Percentiles rank a stretch among this genome's conserved stretches.
Conservation (phyloP, 2,113 vertebrate species). For the Hypanus sabinus region DNA sequence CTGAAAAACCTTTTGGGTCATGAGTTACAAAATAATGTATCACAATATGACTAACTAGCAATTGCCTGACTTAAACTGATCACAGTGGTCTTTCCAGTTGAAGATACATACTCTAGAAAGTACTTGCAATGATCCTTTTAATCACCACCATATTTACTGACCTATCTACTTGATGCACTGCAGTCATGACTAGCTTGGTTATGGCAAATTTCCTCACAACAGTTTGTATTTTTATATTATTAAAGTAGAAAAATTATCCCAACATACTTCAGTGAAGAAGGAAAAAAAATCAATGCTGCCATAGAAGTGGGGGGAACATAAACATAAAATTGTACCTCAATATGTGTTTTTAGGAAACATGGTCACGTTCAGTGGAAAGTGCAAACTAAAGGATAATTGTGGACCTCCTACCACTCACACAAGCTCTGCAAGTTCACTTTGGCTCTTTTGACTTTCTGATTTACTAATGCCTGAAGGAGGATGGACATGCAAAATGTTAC, state of each 20-base stretch:
- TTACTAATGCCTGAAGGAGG: too few species aligned
- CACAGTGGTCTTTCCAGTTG: background rate
- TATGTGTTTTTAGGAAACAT: too few species aligned
- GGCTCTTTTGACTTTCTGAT: too few species aligned
- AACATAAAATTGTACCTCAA: too few species aligned
- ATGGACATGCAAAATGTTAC: too few species aligned
- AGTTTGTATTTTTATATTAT: background rate
- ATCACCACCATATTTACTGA: background rate
- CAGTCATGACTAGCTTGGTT: background rate
- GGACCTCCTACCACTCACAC: too few species aligned
- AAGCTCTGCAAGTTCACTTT: too few species aligned
- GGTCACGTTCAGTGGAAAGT: too few species aligned
- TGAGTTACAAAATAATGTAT: background rate
- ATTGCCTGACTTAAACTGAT: background rate
- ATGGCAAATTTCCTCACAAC: background rate
- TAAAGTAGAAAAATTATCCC: background rate
- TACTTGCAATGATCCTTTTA: background rate
- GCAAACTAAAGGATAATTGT: too few species aligned
- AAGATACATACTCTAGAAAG: background rate
- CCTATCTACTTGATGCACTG: background rate
- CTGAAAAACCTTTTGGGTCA: background rate
- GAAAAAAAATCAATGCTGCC: background rate
- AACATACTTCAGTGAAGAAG: background rate
- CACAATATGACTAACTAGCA: background rate
- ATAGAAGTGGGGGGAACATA: background rate